Percentiles rank a stretch among this genome's conserved stretches.
Conservation (phyloP, 2,113 vertebrate genomes). For the Cariama cristata region DNA sequence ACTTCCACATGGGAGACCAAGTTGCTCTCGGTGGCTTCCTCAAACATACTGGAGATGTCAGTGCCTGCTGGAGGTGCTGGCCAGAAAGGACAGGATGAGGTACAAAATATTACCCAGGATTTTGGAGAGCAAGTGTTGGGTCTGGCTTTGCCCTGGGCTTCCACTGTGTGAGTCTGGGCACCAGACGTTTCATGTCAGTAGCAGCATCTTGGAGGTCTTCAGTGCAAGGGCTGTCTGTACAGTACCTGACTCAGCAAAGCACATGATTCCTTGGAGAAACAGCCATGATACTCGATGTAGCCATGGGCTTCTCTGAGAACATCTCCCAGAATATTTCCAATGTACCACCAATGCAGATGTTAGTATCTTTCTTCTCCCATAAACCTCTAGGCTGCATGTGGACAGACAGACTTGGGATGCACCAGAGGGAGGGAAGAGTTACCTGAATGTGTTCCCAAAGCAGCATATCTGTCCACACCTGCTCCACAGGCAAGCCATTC, state of each 20-base stretch:
- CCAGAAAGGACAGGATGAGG: neutral
- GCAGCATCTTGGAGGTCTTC: neutral
- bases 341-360: neutral
- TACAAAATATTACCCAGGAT: neutral
- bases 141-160: neutral
- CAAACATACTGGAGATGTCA: neutral
- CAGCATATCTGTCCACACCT: neutral
- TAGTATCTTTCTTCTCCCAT: neutral
- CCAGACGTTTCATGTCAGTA: neutral
- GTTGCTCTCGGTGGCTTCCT: neutral
- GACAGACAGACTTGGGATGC: neutral
- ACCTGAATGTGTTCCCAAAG: neutral
- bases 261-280: neutral
- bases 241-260: neutral
- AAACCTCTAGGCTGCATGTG: neutral
- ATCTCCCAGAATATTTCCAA: neutral
- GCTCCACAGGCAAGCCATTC: neutral
- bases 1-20: neutral
- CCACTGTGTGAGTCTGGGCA: neutral
- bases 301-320: neutral
- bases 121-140: neutral
- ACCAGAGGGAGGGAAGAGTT: fast-evolving
- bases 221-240: neutral
- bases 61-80: neutral
- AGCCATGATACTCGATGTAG: neutral